Evolutionary conservation across 2,888 invertebrate species (phyloP).

Genomic region (Hybos culiciformis): DNA sequence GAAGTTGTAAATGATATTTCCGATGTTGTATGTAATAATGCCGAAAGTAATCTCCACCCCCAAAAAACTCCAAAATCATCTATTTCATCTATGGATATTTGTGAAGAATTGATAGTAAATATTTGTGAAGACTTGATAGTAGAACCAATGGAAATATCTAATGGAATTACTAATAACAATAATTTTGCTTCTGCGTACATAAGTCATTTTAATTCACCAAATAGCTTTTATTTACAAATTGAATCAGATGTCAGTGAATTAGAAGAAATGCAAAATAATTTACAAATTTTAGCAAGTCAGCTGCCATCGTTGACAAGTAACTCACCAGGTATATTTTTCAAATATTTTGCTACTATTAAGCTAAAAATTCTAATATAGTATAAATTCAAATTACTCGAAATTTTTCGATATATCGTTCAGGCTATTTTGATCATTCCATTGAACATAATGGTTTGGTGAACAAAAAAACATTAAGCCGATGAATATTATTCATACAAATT

Average conservation of each 20-base stretch:
- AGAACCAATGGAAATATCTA: background rate
- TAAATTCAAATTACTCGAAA: too few species aligned
- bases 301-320: slow-evolving; percentile 43
- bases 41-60: slow-evolving; percentile 4
- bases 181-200: slow-evolving; percentile 46
- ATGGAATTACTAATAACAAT: too few species aligned
- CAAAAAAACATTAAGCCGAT: too few species aligned
- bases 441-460: too few species aligned
- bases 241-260: slow-evolving; percentile 42
- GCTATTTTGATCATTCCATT: too few species aligned
- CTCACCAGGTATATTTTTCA: slow-evolving; percentile 38
- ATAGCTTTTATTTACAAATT: slow-evolving; percentile 61
- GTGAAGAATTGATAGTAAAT: slow-evolving; percentile 18
- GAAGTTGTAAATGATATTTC: slow-evolving; percentile 15
- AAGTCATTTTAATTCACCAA: slow-evolving; percentile 61
- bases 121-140: slow-evolving; percentile 26
- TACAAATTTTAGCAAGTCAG: slow-evolving; percentile 44
- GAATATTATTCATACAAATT: too few species aligned
- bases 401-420: too few species aligned
- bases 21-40: too few species aligned
- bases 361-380: too few species aligned
- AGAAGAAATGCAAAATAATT: slow-evolving; percentile 45
- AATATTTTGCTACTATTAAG: too few species aligned
- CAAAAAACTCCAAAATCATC: slow-evolving; percentile 7
- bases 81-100: slow-evolving; percentile 16